A percentile compares a stretch with the other conserved stretches of the same genome.
Conservation (phyloP, 2,888 invertebrate species). For the Himalopsyche japonica region DNA sequence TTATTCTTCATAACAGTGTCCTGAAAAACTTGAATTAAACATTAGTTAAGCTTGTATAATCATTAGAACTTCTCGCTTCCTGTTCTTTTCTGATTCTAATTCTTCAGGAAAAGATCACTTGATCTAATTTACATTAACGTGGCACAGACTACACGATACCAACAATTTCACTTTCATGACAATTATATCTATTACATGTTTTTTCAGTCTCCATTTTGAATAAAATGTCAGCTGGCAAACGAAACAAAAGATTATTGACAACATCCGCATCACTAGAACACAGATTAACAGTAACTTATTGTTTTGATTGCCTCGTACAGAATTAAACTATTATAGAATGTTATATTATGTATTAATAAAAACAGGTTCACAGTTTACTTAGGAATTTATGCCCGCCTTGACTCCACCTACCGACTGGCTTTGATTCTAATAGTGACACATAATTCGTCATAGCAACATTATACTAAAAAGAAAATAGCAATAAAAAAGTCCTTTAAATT, state of each 20-base stretch:
- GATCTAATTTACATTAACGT: not conserved
- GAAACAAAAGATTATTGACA: not conserved
- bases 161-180: not conserved
- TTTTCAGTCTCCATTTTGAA: not conserved
- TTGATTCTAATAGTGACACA: not conserved
- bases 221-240: not conserved
- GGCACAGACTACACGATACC: not conserved
- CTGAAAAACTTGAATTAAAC: too few relatives aligned
- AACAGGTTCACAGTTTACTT: constrained; percentile 1
- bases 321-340: not conserved
- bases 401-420: not conserved
- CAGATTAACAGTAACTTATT: constrained; percentile 2
- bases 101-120: not conserved
- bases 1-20: too few relatives aligned
- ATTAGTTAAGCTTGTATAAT: too few relatives aligned
- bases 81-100: too few relatives aligned
- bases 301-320: not conserved
- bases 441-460: not conserved
- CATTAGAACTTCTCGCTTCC: too few relatives aligned
- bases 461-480: not conserved
- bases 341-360: not conserved
- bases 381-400: not conserved
- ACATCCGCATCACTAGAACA: not conserved
- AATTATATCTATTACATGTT: not conserved
- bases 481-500: not conserved